Conservation (phyloP, 2,797 vertebrate genomes). For the Cichlasoma orientale region DNA sequence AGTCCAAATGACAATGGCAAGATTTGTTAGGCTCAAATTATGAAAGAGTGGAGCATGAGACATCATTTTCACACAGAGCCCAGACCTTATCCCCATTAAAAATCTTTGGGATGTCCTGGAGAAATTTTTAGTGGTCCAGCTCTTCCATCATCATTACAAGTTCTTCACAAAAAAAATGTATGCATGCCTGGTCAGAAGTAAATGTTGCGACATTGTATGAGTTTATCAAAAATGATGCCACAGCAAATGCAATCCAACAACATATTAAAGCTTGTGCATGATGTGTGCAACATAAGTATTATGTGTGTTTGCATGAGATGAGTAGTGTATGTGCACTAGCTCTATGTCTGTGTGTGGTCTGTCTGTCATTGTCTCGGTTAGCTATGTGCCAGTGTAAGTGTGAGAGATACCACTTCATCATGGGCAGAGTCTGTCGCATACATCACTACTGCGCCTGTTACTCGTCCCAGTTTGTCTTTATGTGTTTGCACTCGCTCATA, state of each 20-base stretch:
- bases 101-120: not conserved
- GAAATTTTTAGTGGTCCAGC: not conserved
- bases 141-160: not conserved
- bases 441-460: conserved; percentile 48
- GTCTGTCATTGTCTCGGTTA: conserved; percentile 47
- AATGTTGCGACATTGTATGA: not conserved
- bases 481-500: conserved; percentile 47
- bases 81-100: not conserved
- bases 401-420: conserved; percentile 68
- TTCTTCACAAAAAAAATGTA: not conserved
- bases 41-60: not conserved
- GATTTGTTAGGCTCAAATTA: not conserved
- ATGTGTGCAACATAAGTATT: conserved; percentile 1
- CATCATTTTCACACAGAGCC: not conserved
- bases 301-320: not conserved
- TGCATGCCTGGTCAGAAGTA: not conserved
- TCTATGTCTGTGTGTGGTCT: conserved; percentile 59
- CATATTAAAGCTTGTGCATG: conserved; percentile 18
- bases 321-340: conserved; percentile 21
- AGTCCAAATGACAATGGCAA: not conserved
- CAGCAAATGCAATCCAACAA: not conserved
- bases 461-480: conserved; percentile 38
- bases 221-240: not conserved
- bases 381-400: conserved; percentile 60
- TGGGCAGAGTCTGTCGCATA: conserved; percentile 58